Conservation (phyloP, 2,888 invertebrate species). For the Sarcophaga subvicina region DNA sequence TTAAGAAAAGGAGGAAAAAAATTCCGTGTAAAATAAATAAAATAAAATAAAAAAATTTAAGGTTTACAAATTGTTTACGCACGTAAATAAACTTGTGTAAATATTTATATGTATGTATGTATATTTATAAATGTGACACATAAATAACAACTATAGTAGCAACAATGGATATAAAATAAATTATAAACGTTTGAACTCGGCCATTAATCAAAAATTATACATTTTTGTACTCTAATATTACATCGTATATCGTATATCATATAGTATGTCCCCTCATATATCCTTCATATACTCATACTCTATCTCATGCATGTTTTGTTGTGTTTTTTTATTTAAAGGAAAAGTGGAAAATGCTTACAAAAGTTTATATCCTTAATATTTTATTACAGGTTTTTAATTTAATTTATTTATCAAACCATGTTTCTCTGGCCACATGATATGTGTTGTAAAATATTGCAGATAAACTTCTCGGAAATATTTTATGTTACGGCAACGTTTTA, state of each 20-base stretch:
- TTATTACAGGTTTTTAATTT: conserved; percentile 17
- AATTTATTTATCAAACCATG: conserved; percentile 3
- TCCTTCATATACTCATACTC: background rate
- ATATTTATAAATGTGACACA: background rate
- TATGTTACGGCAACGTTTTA: background rate
- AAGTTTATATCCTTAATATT: conserved; percentile 22
- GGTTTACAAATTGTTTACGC: background rate
- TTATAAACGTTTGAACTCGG: conserved; percentile 27
- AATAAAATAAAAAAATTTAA: background rate
- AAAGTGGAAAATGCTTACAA: background rate
- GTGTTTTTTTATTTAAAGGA: background rate
- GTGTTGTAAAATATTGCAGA: background rate
- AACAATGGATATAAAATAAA: conserved; percentile 8
- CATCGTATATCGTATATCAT: background rate
- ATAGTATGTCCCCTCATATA: background rate
- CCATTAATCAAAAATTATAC: conserved; percentile 35
- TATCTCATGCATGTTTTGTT: no score
- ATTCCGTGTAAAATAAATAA: background rate
- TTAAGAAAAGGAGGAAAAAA: background rate
- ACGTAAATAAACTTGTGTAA: background rate
- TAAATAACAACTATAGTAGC: background rate
- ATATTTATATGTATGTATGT: background rate
- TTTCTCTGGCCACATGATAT: background rate
- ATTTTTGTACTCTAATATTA: no score
- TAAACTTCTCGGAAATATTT: background rate